phyloP scores from a whole-genome alignment of 30 jellyfish, hydroid and myxozoan species.

The Cassiopea xamachana region DNA sequence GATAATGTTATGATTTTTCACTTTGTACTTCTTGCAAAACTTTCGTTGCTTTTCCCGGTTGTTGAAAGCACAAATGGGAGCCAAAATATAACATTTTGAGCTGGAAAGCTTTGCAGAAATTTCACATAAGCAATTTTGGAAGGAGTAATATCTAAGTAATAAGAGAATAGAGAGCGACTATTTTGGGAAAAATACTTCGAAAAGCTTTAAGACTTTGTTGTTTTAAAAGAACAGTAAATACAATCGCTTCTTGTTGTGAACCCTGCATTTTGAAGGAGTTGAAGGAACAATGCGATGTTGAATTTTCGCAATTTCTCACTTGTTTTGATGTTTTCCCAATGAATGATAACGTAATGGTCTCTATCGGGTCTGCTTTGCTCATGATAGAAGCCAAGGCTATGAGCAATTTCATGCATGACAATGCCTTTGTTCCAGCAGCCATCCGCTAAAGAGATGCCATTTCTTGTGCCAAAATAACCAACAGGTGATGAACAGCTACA shows the following conservation, averaged over 20 bases:
- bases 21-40: too few species aligned
- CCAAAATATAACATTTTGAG: too few species aligned
- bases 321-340: conserved; percentile 60
- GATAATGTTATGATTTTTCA: too few species aligned
- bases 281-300: background rate
- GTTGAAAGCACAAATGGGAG: too few species aligned
- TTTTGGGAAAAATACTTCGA: too few species aligned
- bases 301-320: conserved; percentile 15
- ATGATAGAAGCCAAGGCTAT: conserved; percentile 83
- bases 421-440: conserved; percentile 84
- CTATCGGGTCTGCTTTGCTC: conserved; percentile 83
- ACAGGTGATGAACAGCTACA: conserved; percentile 88
- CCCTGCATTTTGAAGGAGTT: background rate
- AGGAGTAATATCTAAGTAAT: too few species aligned
- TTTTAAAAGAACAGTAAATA: too few species aligned
- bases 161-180: too few species aligned
- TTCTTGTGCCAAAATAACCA: conserved; percentile 67
- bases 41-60: too few species aligned
- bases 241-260: background rate
- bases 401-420: conserved; percentile 93
- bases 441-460: conserved; percentile 69
- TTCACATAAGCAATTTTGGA: too few species aligned
- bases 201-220: too few species aligned
- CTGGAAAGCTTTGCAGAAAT: too few species aligned
- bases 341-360: conserved; percentile 61